Conservation (phyloP, 1,140 invertebrate species). For the Melipona quadrifasciata region DNA sequence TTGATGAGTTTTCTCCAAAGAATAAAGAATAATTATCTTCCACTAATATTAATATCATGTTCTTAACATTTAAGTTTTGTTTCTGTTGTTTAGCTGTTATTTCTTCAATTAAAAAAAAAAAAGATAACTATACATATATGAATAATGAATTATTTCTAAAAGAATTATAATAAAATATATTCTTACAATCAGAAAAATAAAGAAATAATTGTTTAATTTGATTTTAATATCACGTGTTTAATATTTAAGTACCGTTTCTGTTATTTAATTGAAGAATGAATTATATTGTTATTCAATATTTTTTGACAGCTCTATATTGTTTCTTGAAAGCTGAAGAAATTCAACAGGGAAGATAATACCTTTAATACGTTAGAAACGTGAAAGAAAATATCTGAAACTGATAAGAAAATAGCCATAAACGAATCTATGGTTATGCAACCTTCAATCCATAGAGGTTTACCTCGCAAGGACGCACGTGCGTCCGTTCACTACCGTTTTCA, state of each 20-base stretch:
- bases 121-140: background rate
- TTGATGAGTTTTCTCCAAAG: too few species aligned
- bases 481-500: conserved; percentile 56
- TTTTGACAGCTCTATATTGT: background rate
- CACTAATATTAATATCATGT: background rate
- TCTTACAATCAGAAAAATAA: too few species aligned
- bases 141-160: background rate
- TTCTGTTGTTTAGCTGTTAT: background rate
- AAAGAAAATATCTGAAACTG: conserved; percentile 27
- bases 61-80: background rate
- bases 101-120: background rate
- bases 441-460: conserved; percentile 45
- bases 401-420: conserved; percentile 31
- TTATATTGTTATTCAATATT: background rate
- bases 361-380: background rate
- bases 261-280: too few species aligned
- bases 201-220: too few species aligned
- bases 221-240: too few species aligned
- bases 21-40: background rate
- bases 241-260: too few species aligned
- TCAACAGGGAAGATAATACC: background rate
- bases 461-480: conserved; percentile 59
- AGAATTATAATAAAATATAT: background rate
- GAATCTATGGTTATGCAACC: conserved; percentile 54
- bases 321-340: background rate